These are phyloP conservation scores for Phoeniculus purpureus DNA, from an alignment of 2,797 vertebrate species.

Conservation along the genomic window DNA sequence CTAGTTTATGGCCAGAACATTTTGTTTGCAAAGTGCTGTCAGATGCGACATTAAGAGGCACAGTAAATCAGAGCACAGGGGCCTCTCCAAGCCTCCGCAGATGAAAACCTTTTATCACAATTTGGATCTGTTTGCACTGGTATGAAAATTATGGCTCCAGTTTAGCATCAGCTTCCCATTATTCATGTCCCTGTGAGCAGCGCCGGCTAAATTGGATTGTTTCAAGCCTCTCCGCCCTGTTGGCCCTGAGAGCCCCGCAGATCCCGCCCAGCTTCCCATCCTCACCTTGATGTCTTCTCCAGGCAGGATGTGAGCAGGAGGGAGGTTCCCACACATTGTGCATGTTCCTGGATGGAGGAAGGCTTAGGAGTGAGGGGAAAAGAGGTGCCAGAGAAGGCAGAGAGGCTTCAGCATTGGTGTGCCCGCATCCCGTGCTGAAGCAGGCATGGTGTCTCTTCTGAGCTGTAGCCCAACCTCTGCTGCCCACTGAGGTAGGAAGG, in stretches of 20 bases:
- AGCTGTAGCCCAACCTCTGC: neutral
- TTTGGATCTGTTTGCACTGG: constrained; percentile 75
- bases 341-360: neutral
- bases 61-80: constrained; percentile 68
- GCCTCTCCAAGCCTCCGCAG: constrained; percentile 57
- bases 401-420: neutral
- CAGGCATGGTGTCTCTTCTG: fast-evolving
- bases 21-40: constrained; percentile 72
- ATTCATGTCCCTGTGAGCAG: constrained; percentile 69
- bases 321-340: neutral
- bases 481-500: neutral
- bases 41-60: constrained; percentile 69
- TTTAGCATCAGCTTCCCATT: constrained; percentile 73
- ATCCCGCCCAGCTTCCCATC: neutral
- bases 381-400: neutral
- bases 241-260: neutral
- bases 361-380: neutral
- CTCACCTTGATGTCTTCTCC: neutral
- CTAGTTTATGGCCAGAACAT: constrained; percentile 67
- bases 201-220: constrained; percentile 64
- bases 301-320: fast-evolving
- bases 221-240: constrained; percentile 47
- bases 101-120: constrained; percentile 77
- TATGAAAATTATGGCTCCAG: constrained; percentile 74
- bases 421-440: fast-evolving